Base-by-base conservation (phyloP, 2,888 invertebrate species). In the Pandemis cinnamomeana region DNA sequence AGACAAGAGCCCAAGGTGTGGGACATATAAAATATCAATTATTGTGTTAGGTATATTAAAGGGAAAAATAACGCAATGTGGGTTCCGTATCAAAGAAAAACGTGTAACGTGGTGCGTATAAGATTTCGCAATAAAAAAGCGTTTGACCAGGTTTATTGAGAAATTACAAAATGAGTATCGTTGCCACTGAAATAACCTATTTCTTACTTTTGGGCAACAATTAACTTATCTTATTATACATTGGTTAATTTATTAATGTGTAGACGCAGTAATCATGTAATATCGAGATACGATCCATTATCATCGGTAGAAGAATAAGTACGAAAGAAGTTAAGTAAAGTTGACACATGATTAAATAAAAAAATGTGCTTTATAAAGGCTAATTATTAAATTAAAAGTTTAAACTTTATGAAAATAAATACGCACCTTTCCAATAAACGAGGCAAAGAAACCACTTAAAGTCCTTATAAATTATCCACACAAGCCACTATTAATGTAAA, bases 371-470 rank as follows among this genome's bases (percentile, higher is more conserved):
- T 20, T 11, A 10, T 13, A 10, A 46, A 46, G 11, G 46, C 27
- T 36, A 11, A 46, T 11, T 46, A 20, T 55, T 55, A 20, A 20
- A 20, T 1, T 20, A 55, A 15, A 20, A 15, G 7, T 3, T 48
- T 13, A 10, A 10, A 1, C 15, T 7, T 20, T 20, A 71, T 72
- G 68, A 60, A 75, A 76, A 77, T 62, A 71, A 77, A 79, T 81
- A 83, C 84, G 77, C 77, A 84, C 84, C 84, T 81, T 70, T 70
- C 53, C 68, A 70, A 42, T 53, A 66, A 71, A 53, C 27, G 60
- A 71, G 61, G 42, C 13, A 67, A 71, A 51, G 10, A 63, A 66
- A 60, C 13, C 68, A 71, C 61, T 69, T 67, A 13, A 36, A 71
- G 68, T 71, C 51, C 71, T 75, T 60, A 62, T 20, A 70, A 67